Percentiles rank a stretch among this genome's conserved stretches.
These are phyloP conservation scores for Caenorhabditis wallacei DNA, from an alignment of 2,888 invertebrate species.

Conservation along the genomic window DNA sequence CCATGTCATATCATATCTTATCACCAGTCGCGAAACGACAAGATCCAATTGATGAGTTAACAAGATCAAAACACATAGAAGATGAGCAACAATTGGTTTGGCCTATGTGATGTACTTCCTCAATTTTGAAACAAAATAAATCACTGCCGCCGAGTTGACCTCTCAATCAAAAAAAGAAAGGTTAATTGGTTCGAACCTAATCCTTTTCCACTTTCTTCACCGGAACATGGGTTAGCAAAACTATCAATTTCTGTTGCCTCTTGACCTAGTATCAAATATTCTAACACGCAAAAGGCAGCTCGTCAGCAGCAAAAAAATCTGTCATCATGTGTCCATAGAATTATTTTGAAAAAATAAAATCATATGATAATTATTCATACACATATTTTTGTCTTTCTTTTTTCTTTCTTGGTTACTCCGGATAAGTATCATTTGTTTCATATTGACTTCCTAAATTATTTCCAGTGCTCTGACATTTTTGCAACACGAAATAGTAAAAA, in stretches of 20 bases:
- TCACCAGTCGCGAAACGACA: constrained; percentile 8
- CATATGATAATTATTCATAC: constrained; percentile 9
- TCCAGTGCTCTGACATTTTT: neutral
- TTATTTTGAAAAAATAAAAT: constrained; percentile 36
- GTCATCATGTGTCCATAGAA: constrained; percentile 27
- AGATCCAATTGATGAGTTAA: constrained; percentile 36
- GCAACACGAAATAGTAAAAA: constrained; percentile 27
- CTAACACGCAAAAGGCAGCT: constrained; percentile 47
- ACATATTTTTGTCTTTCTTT: constrained; percentile 27
- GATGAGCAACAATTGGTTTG: constrained; percentile 37
- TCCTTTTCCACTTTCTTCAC: constrained; percentile 5
- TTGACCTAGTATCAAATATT: constrained; percentile 30
- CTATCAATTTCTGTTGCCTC: constrained; percentile 2
- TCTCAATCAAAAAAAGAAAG: neutral
- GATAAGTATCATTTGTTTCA: constrained; percentile 44
- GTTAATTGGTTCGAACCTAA: constrained; percentile 16
- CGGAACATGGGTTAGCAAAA: constrained; percentile 3
- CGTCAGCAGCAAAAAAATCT: constrained; percentile 27
- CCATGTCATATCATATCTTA: constrained; percentile 13
- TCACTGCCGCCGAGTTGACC: constrained; percentile 16
- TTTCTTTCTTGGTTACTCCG: constrained; percentile 6
- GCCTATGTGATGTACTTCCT: constrained; percentile 36
- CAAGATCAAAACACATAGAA: constrained; percentile 60
- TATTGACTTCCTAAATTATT: neutral
- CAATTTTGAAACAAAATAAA: constrained; percentile 34